Conservation (phyloP, 2,113 vertebrate species). For the Phaethon lepturus region DNA sequence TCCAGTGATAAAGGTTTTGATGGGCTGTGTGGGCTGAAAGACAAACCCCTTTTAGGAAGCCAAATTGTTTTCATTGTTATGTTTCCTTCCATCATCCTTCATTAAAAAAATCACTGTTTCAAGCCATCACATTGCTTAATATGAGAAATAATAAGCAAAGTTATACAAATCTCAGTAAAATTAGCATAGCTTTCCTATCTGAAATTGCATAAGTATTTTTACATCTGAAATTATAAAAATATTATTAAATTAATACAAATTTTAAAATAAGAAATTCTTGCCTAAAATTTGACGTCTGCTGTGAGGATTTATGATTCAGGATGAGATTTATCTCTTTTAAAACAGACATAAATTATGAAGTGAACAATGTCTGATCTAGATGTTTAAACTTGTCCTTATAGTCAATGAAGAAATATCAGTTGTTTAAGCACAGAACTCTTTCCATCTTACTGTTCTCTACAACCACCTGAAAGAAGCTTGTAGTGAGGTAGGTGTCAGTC, state of each 20-base stretch:
- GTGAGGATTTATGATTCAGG: not conserved
- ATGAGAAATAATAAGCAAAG: not conserved
- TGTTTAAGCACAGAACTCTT: not conserved
- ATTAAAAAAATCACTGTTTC: not conserved
- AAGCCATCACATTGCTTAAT: not conserved
- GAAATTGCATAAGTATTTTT: not conserved
- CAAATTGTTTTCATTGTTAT: not conserved
- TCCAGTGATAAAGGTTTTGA: not conserved
- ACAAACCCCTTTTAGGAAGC: not conserved
- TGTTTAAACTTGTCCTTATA: not conserved
- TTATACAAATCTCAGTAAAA: not conserved
- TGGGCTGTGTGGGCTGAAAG: not conserved
- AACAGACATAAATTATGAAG: not conserved
- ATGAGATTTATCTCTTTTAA: not conserved
- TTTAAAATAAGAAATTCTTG: not conserved
- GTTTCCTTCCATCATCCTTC: not conserved
- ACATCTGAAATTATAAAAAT: not conserved
- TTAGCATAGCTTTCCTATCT: not conserved
- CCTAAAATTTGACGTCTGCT: not conserved
- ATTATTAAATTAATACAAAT: not conserved
- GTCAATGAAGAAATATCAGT: not conserved
- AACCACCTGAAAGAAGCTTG: not conserved
- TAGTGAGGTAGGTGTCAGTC: too few species aligned
- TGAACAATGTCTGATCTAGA: not conserved
- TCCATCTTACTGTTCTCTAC: not conserved